These are phyloP conservation scores for Drosophila anceps DNA, from an alignment of 2,888 invertebrate species.

Conservation along the genomic window DNA sequence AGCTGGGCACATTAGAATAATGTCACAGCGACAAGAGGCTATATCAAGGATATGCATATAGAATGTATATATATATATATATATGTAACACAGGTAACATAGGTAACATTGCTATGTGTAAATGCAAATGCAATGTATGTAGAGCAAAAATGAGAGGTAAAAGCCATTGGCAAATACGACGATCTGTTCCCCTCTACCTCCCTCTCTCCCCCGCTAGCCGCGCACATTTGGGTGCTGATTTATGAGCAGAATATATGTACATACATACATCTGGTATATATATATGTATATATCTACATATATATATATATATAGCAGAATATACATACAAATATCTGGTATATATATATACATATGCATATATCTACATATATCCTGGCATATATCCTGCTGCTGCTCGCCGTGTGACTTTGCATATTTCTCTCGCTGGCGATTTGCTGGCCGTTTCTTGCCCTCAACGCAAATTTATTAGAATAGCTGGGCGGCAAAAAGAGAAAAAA, in stretches of 20 bases:
- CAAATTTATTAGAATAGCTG: slow-evolving; percentile 73
- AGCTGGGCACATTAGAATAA: slow-evolving; percentile 71
- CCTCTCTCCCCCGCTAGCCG: neutral
- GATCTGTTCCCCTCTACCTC: slow-evolving; percentile 8
- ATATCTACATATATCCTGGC: slow-evolving; percentile 41
- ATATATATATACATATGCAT: slow-evolving; percentile 25
- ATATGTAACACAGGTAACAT: too few species aligned
- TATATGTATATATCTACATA: slow-evolving; percentile 32
- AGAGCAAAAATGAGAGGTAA: slow-evolving; percentile 20
- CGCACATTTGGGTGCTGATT: slow-evolving; percentile 64
- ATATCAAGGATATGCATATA: slow-evolving; percentile 58
- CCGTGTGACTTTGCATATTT: slow-evolving; percentile 74
- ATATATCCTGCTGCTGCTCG: slow-evolving; percentile 48
- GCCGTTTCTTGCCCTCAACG: slow-evolving; percentile 36
- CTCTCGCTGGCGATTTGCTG: slow-evolving; percentile 51
- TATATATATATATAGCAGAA: slow-evolving; percentile 31
- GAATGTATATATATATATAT: slow-evolving; percentile 1
- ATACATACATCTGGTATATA: slow-evolving; percentile 17
- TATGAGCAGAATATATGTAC: slow-evolving; percentile 43
- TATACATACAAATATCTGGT: slow-evolving; percentile 19
- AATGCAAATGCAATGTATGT: slow-evolving; percentile 26
- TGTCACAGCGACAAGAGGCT: slow-evolving; percentile 58
- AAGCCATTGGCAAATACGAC: slow-evolving; percentile 66
- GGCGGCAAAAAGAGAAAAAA: slow-evolving; percentile 51
- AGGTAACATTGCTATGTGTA: neutral